Base-by-base conservation (phyloP, 1,140 invertebrate species). In the Cotesia chilonis region DNA sequence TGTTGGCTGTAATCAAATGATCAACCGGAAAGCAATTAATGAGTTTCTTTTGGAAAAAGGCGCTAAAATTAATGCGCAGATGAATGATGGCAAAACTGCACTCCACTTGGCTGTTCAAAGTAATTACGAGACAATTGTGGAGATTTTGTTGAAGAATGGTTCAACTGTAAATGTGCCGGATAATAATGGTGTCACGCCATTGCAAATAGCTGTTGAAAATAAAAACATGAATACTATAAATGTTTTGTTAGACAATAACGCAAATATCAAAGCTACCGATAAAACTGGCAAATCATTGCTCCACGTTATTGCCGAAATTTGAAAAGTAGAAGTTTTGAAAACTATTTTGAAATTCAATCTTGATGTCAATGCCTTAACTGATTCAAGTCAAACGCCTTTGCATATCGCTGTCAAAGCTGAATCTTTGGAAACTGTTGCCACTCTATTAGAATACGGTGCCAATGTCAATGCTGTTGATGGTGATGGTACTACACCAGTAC, bases 1-100 rank as follows among this genome's bases (percentile, higher is more conserved):
- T 41, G 5, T 41, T 1, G 4, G 4, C 9, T 5, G 9, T 9
- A 41, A 41, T 41, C 38, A 41, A 9, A 9, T 9, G 38, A 17
- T 17, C 17, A 17, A 17, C 17, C 5, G 38, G 38, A 9, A 41
- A 41, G 5, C 38, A 9, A 41, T 74, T 74, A 47, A 65, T 17
- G 36, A 69, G 37, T 47, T 55, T 4, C 3, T 74, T 47, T 64
- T 75, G 12, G 65, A 73, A 66, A 47, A 41, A 36, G 59, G 59
- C 57, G 70, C 60, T 9, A 51, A 70, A 12, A 17, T 73, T 38
- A 14, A 73, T 10, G 57, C 66, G 47, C 41, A n/a, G 61, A 41
- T 60, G 47, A 65, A 68, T 10, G 57, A 52, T 64, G 66, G 38
- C 17, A 70, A 60, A 69, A 73, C 59, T 51, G 28, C 36, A 54